phyloP scores from a whole-genome alignment of 2,113 vertebrate species.

The Beaufortia kweichowensis region DNA sequence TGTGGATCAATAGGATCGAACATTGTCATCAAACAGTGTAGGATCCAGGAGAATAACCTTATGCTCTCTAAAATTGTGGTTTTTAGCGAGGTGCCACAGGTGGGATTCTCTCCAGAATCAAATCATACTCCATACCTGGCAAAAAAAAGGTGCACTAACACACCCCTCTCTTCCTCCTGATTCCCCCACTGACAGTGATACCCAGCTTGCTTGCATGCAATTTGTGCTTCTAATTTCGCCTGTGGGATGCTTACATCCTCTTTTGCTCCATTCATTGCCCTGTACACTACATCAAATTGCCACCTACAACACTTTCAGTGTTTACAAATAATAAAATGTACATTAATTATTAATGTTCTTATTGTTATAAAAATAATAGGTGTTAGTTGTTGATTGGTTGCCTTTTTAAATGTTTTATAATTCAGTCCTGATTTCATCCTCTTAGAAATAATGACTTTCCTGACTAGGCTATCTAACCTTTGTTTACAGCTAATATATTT shows the following conservation, averaged over 20 bases:
- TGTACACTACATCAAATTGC: conserved; percentile 13
- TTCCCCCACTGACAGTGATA: conserved; percentile 54
- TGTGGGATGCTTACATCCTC: conserved; percentile 16
- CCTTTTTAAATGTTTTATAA: not conserved
- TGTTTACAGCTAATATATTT: too few relatives aligned
- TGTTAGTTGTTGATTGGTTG: not conserved
- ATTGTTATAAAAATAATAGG: not conserved
- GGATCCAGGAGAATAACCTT: conserved; percentile 41
- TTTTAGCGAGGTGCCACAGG: conserved; percentile 81
- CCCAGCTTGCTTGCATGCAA: conserved; percentile 52
- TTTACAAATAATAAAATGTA: not conserved
- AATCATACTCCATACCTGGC: conserved; percentile 82
- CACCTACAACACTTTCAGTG: not conserved
- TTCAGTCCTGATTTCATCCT: not conserved
- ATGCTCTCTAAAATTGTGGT: conserved; percentile 81
- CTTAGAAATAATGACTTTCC: not conserved
- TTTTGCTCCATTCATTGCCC: conserved; percentile 48
- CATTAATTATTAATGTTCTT: not conserved
- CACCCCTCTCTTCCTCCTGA: conserved; percentile 56
- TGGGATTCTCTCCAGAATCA: conserved; percentile 86
- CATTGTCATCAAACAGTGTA: conserved; percentile 6
- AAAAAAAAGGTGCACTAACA: conserved; percentile 84
- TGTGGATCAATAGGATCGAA: not conserved
- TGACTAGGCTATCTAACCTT: too few relatives aligned
- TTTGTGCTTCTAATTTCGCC: conserved; percentile 60